Percentiles rank a stretch among this genome's conserved stretches.
Conservation (phyloP, 2,888 invertebrate species). For the Daptonema setosum region DNA sequence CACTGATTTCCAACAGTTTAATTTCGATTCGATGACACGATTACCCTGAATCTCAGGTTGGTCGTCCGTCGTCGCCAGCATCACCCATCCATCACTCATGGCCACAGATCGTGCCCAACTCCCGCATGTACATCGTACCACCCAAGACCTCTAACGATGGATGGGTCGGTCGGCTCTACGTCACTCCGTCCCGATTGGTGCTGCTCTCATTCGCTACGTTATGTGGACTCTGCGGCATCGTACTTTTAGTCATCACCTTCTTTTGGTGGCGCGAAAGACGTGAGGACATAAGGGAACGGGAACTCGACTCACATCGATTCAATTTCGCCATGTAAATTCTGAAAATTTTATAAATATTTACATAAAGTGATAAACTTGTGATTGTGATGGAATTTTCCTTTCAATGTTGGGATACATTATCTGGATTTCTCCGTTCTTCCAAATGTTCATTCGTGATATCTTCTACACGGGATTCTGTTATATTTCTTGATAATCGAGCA, state of each 20-base stretch:
- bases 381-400: too few relatives aligned
- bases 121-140: slow-evolving; percentile 90
- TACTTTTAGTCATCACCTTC: slow-evolving; percentile 18
- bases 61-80: slow-evolving; percentile 30
- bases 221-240: slow-evolving; percentile 17
- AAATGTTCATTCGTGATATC: too few relatives aligned
- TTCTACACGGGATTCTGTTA: too few relatives aligned
- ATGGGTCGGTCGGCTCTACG: slow-evolving; percentile 22
- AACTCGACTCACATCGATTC: slow-evolving; percentile 24
- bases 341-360: too few relatives aligned
- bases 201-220: slow-evolving; percentile 15
- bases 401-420: too few relatives aligned
- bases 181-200: slow-evolving; percentile 24
- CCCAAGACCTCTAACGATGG: slow-evolving; percentile 23
- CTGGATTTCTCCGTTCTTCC: too few relatives aligned
- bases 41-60: too few relatives aligned
- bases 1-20: too few relatives aligned
- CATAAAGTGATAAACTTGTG: too few relatives aligned
- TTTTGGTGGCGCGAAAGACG: slow-evolving; percentile 21
- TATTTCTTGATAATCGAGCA: too few relatives aligned
- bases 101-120: slow-evolving; percentile 55
- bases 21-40: too few relatives aligned
- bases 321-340: slow-evolving; percentile 27
- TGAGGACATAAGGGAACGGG: slow-evolving; percentile 20
- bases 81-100: not conserved